Conservation (phyloP, 1,140 invertebrate genomes). For the Magallana angulata region DNA sequence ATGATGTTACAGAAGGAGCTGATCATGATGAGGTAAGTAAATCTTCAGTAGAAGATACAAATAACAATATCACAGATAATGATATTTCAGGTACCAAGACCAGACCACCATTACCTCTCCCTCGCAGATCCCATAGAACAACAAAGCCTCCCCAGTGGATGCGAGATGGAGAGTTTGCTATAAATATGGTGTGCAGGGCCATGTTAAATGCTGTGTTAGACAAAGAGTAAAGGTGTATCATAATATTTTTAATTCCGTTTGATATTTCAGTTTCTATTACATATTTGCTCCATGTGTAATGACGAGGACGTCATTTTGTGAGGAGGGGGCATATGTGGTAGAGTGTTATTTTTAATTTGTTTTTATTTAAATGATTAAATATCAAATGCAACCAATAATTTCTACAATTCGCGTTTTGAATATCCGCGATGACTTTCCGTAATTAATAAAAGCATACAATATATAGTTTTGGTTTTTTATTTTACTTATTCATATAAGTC, state of each 20-base stretch:
- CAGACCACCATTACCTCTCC: neutral
- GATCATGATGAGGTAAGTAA: neutral
- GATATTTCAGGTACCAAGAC: too few species aligned
- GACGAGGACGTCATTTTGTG: conserved; percentile 8
- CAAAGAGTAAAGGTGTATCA: neutral
- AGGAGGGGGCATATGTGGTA: too few species aligned
- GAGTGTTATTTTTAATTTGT: too few species aligned
- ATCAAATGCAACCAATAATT: too few species aligned
- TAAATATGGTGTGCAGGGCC: conserved; percentile 41
- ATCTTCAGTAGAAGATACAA: neutral
- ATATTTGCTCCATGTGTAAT: neutral
- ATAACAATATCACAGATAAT: neutral
- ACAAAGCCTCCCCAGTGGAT: conserved; percentile 1
- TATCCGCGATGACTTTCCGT: too few species aligned
- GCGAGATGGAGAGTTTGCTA: conserved; percentile 25
- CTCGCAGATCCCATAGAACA: neutral
- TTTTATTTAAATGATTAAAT: too few species aligned
- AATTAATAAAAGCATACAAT: too few species aligned
- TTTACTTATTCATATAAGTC: too few species aligned
- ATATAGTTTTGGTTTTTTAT: too few species aligned
- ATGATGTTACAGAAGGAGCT: neutral
- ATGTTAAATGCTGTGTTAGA: conserved; percentile 39
- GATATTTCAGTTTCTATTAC: neutral
- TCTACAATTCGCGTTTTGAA: too few species aligned
- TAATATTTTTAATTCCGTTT: neutral